Percentiles rank a stretch among this genome's conserved stretches.
Conservation (phyloP, 1,140 invertebrate species). For the Macrotrachela quadricornifera region DNA sequence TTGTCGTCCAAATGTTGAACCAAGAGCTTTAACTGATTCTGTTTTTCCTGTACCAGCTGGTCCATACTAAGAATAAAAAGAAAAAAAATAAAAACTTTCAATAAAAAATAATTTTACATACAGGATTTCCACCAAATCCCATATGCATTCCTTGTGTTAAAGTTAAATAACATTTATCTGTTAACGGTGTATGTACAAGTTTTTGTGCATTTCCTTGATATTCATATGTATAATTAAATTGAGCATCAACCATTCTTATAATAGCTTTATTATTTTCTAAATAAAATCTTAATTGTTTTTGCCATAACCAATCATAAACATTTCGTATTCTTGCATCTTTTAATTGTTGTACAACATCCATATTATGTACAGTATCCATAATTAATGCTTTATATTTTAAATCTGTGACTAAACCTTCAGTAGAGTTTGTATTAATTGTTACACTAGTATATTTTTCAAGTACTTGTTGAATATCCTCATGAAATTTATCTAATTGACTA, state of each 20-base stretch:
- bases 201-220: conserved; percentile 78
- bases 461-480: conserved; percentile 34
- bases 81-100: no score
- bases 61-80: no score
- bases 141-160: conserved; percentile 83
- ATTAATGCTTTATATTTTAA: conserved; percentile 51
- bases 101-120: no score
- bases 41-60: conserved; percentile 93
- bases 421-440: neutral
- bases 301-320: conserved; percentile 66
- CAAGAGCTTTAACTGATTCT: conserved; percentile 83
- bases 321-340: conserved; percentile 43
- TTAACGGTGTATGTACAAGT: conserved; percentile 72
- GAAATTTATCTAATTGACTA: conserved; percentile 38
- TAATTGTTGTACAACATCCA: conserved; percentile 56
- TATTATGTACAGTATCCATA: conserved; percentile 73
- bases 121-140: conserved; percentile 82
- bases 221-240: conserved; percentile 87
- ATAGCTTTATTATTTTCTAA: conserved; percentile 28
- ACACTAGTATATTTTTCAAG: conserved; percentile 42
- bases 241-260: conserved; percentile 53
- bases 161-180: conserved; percentile 83
- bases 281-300: conserved; percentile 57
- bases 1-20: conserved; percentile 61
- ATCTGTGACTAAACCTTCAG: conserved; percentile 20